Evolutionary conservation across 1,140 invertebrate genomes (phyloP).

Genomic region (Bombus impatiens): DNA sequence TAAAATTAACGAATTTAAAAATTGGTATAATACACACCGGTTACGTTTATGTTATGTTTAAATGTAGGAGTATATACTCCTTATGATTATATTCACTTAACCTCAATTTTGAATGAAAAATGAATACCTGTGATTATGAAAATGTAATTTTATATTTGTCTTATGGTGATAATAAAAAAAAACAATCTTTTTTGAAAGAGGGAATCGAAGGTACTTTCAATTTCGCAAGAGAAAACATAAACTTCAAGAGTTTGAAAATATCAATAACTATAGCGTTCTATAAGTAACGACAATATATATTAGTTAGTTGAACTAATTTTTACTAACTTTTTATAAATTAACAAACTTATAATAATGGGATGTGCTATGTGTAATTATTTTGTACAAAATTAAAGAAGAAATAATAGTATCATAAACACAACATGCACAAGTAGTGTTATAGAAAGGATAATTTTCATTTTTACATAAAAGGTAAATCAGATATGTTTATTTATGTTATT

Average conservation of each 20-base stretch:
- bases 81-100: conserved; percentile 43
- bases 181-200: conserved; percentile 17
- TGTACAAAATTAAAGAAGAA: background rate
- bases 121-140: conserved; percentile 42
- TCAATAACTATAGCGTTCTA: background rate
- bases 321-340: conserved; percentile 8
- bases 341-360: conserved; percentile 15
- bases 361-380: background rate
- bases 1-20: conserved; percentile 48
- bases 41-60: background rate
- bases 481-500: conserved; percentile 21
- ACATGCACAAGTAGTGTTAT: conserved; percentile 24
- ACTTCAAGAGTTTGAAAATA: conserved; percentile 9
- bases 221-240: background rate
- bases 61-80: too few relatives aligned
- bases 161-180: conserved; percentile 16
- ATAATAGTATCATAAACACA: background rate
- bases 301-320: conserved; percentile 14
- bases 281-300: conserved; percentile 26
- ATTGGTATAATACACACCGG: background rate
- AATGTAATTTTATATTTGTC: conserved; percentile 34
- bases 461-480: conserved; percentile 25
- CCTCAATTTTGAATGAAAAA: conserved; percentile 54
- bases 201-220: background rate
- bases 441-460: conserved; percentile 6